phyloP scores from a whole-genome alignment of 2,113 vertebrate species.

The Vireo altiloquus region DNA sequence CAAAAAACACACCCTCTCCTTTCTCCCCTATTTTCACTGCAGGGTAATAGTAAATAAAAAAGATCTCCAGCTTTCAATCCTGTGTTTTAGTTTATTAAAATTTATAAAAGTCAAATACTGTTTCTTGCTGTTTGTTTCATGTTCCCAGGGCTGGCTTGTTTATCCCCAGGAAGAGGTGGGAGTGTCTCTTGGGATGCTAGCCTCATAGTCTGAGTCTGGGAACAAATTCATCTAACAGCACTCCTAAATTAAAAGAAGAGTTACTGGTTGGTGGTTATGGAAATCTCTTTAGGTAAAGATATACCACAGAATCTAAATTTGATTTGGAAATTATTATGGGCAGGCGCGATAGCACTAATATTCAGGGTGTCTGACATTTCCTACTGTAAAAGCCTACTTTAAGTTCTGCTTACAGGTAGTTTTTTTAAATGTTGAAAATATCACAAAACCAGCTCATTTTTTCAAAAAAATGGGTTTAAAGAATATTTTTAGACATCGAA shows the following conservation, averaged over 20 bases:
- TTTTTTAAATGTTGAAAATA: background rate
- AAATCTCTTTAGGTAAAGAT: constrained; percentile 42
- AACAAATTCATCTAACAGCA: constrained; percentile 38
- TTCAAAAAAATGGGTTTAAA: background rate
- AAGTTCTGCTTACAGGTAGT: background rate
- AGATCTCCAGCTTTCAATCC: background rate
- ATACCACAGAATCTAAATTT: constrained; percentile 1
- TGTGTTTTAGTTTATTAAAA: constrained; percentile 19
- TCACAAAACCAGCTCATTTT: background rate
- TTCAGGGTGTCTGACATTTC: background rate
- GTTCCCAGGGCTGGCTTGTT: constrained; percentile 46
- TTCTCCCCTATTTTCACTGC: background rate
- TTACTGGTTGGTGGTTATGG: constrained; percentile 44
- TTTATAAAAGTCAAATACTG: constrained; percentile 42
- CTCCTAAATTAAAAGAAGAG: constrained; percentile 48
- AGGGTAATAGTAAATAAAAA: constrained; percentile 5
- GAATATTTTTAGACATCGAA: background rate
- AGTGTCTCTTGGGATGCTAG: constrained; percentile 36
- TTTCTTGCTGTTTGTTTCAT: constrained; percentile 36
- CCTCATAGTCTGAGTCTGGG: constrained; percentile 26
- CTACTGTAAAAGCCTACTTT: background rate
- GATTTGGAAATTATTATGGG: constrained; percentile 20
- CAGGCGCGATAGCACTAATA: background rate
- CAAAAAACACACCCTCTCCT: background rate
- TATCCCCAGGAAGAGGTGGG: constrained; percentile 56